These are phyloP conservation scores for Corythaeola cristata DNA, from an alignment of 2,113 vertebrate genomes.

Conservation along the genomic window DNA sequence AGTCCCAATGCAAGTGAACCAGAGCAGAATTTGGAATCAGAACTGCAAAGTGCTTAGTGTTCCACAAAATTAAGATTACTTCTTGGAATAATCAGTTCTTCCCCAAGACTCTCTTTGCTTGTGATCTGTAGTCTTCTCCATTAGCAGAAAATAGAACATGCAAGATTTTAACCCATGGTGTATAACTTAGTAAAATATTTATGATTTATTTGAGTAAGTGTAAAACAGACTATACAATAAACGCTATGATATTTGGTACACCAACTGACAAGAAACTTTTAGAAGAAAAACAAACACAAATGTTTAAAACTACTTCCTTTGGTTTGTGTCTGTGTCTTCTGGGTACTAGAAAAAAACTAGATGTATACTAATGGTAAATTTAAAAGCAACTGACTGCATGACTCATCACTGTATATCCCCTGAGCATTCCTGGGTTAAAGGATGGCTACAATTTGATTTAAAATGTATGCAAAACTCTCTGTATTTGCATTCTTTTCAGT, in stretches of 20 bases:
- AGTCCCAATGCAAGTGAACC: neutral
- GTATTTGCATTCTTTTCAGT: conserved; percentile 38
- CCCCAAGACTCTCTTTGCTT: neutral
- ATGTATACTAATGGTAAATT: neutral
- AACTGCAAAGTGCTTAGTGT: neutral
- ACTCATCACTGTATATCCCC: conserved; percentile 59
- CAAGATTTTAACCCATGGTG: neutral
- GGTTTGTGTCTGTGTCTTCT: neutral
- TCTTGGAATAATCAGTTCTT: neutral
- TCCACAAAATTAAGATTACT: neutral
- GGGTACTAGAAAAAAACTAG: conserved; percentile 42
- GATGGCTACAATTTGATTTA: neutral
- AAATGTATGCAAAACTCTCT: conserved; percentile 35
- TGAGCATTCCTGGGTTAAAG: conserved; percentile 5
- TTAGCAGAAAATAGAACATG: neutral
- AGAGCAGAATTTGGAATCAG: neutral
- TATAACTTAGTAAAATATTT: conserved; percentile 1
- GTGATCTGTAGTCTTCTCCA: neutral
- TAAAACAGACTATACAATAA: neutral
- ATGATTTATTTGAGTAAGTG: neutral
- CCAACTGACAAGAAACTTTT: neutral
- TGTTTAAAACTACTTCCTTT: conserved; percentile 26
- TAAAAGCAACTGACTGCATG: conserved; percentile 47
- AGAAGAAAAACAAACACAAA: neutral
- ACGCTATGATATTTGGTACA: neutral